phyloP scores from a whole-genome alignment of 2,113 vertebrate genomes.

The Atlantisia rogersi region DNA sequence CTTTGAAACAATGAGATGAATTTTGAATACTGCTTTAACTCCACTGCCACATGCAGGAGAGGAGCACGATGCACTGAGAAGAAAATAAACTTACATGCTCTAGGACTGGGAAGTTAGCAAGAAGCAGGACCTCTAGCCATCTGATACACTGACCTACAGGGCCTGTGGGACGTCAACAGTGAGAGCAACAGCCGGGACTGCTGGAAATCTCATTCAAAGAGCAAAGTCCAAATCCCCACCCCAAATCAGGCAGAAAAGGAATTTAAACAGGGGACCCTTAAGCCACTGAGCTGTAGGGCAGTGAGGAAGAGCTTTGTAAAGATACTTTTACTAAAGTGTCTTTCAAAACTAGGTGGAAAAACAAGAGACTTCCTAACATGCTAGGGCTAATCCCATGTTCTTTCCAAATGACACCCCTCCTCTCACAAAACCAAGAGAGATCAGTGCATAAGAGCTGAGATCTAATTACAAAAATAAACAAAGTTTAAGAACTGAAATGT shows the following conservation, averaged over 20 bases:
- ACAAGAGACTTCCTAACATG: background rate
- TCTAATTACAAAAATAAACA: background rate
- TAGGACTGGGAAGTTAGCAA: background rate
- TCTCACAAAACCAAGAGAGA: background rate
- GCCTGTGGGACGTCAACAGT: background rate
- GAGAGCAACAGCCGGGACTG: background rate
- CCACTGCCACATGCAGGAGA: slow-evolving; percentile 7
- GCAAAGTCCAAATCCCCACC: background rate
- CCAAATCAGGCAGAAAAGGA: background rate
- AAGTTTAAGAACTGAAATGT: background rate
- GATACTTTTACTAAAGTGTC: background rate
- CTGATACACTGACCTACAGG: background rate
- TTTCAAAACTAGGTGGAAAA: background rate
- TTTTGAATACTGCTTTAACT: slow-evolving; percentile 8
- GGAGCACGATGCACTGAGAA: background rate
- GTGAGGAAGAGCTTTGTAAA: background rate
- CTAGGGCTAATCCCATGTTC: background rate
- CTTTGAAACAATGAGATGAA: slow-evolving; percentile 58
- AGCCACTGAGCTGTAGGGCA: background rate
- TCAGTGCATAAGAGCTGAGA: background rate
- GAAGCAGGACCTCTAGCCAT: background rate
- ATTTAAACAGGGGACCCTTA: background rate
- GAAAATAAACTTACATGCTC: background rate
- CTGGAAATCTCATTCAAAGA: background rate
- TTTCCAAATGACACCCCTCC: background rate